Evolutionary conservation across 2,113 vertebrate genomes (phyloP).

Genomic region (Panthera leo): DNA sequence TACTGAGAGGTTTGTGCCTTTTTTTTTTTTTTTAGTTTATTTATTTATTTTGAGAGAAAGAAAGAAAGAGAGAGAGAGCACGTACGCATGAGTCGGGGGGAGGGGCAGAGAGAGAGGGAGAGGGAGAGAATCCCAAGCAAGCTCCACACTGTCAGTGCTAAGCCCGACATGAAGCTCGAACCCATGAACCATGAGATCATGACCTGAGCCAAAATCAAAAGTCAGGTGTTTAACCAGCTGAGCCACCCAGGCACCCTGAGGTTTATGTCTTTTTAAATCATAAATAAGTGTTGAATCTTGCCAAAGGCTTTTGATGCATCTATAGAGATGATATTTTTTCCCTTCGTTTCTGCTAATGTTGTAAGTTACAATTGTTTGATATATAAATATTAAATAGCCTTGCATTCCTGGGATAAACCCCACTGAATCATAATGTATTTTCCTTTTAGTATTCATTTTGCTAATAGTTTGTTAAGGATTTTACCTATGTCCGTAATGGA

Average conservation of each 20-base stretch:
- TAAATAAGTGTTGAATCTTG: neutral
- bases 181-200: too few relatives aligned
- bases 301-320: neutral
- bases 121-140: too few relatives aligned
- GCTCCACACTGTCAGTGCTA: too few relatives aligned
- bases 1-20: neutral
- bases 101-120: too few relatives aligned
- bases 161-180: too few relatives aligned
- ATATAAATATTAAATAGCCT: neutral
- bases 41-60: too few relatives aligned
- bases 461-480: neutral
- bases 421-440: neutral
- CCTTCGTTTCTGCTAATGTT: neutral
- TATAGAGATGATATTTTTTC: neutral
- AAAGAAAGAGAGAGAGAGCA: too few relatives aligned
- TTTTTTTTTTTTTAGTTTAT: neutral
- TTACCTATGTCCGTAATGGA: neutral
- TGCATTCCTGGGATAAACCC: neutral
- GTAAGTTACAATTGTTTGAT: neutral
- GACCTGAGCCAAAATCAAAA: too few relatives aligned
- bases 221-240: too few relatives aligned
- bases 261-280: neutral
- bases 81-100: too few relatives aligned
- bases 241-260: neutral
- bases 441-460: neutral